Conservation (phyloP, 2,113 vertebrate genomes). For the Gorsachius goisagi region DNA sequence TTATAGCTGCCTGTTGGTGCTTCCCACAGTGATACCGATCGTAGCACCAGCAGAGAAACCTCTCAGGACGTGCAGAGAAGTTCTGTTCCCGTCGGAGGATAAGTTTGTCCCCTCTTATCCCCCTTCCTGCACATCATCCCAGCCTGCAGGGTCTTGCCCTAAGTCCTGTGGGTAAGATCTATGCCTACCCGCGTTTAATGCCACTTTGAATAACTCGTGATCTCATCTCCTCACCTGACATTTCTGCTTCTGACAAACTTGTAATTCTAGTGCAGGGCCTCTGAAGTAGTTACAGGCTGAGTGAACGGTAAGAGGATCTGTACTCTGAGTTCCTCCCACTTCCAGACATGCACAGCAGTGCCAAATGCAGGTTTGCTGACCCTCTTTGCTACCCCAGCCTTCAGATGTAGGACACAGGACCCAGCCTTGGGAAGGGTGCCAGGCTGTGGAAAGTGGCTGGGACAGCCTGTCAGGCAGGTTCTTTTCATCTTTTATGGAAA, state of each 20-base stretch:
- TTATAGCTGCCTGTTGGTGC: not conserved
- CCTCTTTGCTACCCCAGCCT: not conserved
- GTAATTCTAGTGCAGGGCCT: not conserved
- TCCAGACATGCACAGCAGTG: not conserved
- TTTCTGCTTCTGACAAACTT: not conserved
- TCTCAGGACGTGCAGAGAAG: not conserved
- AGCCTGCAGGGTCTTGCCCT: not conserved
- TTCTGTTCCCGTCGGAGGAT: not conserved
- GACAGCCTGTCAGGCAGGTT: conserved; percentile 44
- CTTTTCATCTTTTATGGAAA: conserved; percentile 14
- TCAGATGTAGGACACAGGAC: not conserved
- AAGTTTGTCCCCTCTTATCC: not conserved
- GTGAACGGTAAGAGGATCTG: not conserved
- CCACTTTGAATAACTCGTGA: not conserved
- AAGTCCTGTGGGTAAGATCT: not conserved
- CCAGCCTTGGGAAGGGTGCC: not conserved
- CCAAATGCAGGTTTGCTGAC: not conserved
- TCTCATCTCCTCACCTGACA: not conserved
- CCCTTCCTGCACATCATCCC: not conserved
- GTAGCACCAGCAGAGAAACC: not conserved
- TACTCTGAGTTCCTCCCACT: not conserved
- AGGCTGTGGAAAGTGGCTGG: not conserved
- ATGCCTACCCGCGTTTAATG: not conserved
- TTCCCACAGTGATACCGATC: not conserved
- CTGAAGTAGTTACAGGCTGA: not conserved